phyloP scores from a whole-genome alignment of 2,113 vertebrate species.

The Hepsetus odoe region DNA sequence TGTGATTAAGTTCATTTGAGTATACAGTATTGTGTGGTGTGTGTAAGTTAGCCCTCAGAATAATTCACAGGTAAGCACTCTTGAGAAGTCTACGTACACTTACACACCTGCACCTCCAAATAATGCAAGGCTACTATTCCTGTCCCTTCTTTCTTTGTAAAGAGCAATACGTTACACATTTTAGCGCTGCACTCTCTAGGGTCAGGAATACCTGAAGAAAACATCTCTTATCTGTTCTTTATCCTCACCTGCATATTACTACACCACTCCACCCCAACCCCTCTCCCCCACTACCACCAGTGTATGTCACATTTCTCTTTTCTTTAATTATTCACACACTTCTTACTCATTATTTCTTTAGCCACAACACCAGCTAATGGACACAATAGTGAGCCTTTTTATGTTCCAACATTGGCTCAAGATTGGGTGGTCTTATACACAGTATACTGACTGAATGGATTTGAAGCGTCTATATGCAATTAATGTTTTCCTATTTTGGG shows the following conservation, averaged over 20 bases:
- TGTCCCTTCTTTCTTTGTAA: not conserved
- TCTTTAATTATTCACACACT: constrained; percentile 35
- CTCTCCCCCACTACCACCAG: no score
- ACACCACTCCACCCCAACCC: not conserved
- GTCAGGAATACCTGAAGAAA: not conserved
- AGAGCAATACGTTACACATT: constrained; percentile 11
- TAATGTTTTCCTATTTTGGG: not conserved
- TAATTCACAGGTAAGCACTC: not conserved
- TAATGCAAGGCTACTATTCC: not conserved
- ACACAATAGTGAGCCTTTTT: constrained; percentile 12
- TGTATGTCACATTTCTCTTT: no score
- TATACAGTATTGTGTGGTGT: no score
- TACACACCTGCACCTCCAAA: not conserved
- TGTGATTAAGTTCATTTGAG: no score
- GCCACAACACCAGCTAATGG: not conserved
- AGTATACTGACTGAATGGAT: not conserved
- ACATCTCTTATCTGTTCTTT: constrained; percentile 8
- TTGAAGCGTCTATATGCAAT: constrained; percentile 14
- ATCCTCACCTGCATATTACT: not conserved
- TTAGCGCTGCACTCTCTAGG: not conserved
- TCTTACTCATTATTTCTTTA: constrained; percentile 4
- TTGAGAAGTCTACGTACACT: not conserved
- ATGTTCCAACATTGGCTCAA: not conserved
- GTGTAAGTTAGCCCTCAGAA: not conserved
- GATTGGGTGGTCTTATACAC: not conserved